These are phyloP conservation scores for Fistularia tabacaria DNA, from an alignment of 2,797 vertebrate species.

Conservation along the genomic window DNA sequence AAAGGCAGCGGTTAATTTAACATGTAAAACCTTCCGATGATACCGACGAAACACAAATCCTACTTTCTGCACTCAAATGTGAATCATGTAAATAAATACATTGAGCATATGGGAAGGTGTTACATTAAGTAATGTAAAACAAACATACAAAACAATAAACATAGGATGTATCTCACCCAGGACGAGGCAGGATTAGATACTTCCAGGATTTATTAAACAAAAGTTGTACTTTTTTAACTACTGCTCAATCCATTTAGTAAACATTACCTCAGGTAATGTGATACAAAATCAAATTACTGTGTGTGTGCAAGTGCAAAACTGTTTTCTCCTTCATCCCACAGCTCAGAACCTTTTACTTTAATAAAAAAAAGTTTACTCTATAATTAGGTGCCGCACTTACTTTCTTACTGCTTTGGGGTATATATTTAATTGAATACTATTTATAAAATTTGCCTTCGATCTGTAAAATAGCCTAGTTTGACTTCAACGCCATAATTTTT, in stretches of 20 bases:
- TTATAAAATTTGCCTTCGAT: slow-evolving; percentile 55
- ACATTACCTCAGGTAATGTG: slow-evolving; percentile 1
- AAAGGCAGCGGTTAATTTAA: slow-evolving; percentile 15
- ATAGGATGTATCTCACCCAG: too few relatives aligned
- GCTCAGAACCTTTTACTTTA: too few relatives aligned
- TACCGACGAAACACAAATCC: background rate
- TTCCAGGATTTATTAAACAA: slow-evolving; percentile 11
- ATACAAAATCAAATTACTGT: background rate
- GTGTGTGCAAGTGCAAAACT: slow-evolving; percentile 5
- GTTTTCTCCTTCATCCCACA: slow-evolving; percentile 14
- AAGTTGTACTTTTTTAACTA: slow-evolving; percentile 4
- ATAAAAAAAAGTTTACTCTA: slow-evolving; percentile 41
- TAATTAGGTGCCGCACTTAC: slow-evolving; percentile 46
- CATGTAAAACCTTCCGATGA: slow-evolving; percentile 17
- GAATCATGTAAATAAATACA: slow-evolving; percentile 19
- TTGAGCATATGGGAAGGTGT: slow-evolving; percentile 6
- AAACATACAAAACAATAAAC: slow-evolving; percentile 7
- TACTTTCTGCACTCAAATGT: slow-evolving; percentile 4
- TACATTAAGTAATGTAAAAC: slow-evolving; percentile 7
- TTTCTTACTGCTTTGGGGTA: slow-evolving; percentile 46
- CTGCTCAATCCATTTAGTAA: background rate
- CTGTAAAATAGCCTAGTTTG: slow-evolving; percentile 48
- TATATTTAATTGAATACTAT: slow-evolving; percentile 59
- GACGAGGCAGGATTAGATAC: background rate
- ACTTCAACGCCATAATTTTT: slow-evolving; percentile 19